Evolutionary conservation across 1,140 invertebrate genomes (phyloP).

Genomic region (Drosophila arawakana): DNA sequence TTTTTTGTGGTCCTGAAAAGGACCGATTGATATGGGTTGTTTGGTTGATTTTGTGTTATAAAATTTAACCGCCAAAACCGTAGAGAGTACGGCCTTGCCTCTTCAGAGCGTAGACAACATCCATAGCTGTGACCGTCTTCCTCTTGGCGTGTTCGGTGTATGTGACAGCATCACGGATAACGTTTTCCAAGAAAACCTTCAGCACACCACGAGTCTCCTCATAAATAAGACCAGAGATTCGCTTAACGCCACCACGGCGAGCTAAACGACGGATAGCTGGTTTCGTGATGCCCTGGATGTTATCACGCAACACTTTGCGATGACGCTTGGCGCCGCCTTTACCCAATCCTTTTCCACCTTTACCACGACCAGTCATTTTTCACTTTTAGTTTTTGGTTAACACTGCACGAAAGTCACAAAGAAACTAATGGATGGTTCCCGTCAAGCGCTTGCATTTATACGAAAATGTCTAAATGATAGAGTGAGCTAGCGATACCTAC

Average conservation of each 20-base stretch:
- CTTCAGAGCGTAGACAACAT: slow-evolving; percentile 94
- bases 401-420: slow-evolving; percentile 25
- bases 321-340: slow-evolving; percentile 89
- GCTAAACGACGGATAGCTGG: slow-evolving; percentile 2
- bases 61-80: slow-evolving; percentile 87
- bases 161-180: slow-evolving; percentile 92
- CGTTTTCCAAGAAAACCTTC: slow-evolving; percentile 91
- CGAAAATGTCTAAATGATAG: background rate
- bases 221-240: slow-evolving; percentile 91
- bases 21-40: slow-evolving; percentile 52
- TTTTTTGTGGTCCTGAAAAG: slow-evolving; percentile 21
- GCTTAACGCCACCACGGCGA: slow-evolving; percentile 89
- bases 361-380: slow-evolving; percentile 87
- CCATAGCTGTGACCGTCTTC: slow-evolving; percentile 94
- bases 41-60: background rate
- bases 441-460: slow-evolving; percentile 1
- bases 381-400: slow-evolving; percentile 24
- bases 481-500: background rate
- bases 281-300: slow-evolving; percentile 88
- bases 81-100: slow-evolving; percentile 90
- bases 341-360: slow-evolving; percentile 88
- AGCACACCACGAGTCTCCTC: slow-evolving; percentile 88
- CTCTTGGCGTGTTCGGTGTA: slow-evolving; percentile 91
- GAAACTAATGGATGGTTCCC: background rate
- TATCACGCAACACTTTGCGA: slow-evolving; percentile 88